A percentile compares a stretch with the other conserved stretches of the same genome.
phyloP scores from a whole-genome alignment of 37 sponge, comb jelly and placozoan species.

The Aplysina aerophoba region DNA sequence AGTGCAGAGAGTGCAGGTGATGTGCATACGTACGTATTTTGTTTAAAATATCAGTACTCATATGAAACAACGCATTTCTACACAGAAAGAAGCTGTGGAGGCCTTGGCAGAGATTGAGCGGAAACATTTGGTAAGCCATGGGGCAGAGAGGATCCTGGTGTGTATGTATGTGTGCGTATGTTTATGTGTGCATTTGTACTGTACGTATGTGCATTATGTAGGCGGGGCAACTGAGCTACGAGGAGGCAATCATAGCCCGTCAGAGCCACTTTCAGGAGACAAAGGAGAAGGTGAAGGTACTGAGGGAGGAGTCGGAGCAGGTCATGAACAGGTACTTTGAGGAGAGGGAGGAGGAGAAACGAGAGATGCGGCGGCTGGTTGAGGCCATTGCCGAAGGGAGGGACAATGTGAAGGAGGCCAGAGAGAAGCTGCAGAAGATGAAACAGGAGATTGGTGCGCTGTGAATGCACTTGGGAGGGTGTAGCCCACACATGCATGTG shows the following conservation, averaged over 20 bases:
- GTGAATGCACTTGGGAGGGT: not conserved
- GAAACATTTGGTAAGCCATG: slow-evolving; percentile 69
- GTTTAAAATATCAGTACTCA: too few relatives aligned
- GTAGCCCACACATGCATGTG: too few relatives aligned
- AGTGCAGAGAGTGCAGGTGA: too few relatives aligned
- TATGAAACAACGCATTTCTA: too few relatives aligned
- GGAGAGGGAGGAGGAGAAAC: slow-evolving; percentile 72
- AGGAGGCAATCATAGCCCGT: slow-evolving; percentile 95
- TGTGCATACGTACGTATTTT: too few relatives aligned
- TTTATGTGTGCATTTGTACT: not conserved
- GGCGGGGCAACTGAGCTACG: slow-evolving; percentile 90
- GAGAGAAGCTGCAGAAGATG: slow-evolving; percentile 76
- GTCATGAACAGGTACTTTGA: slow-evolving; percentile 81
- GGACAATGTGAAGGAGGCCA: slow-evolving; percentile 78
- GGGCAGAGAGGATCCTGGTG: too few relatives aligned
- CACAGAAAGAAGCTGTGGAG: slow-evolving; percentile 79
- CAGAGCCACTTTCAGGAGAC: slow-evolving; percentile 67
- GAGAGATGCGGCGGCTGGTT: slow-evolving; percentile 83
- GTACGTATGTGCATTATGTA: slow-evolving; percentile 16
- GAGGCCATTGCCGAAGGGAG: slow-evolving; percentile 78
- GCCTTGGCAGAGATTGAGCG: slow-evolving; percentile 81
- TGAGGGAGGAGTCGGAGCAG: slow-evolving; percentile 85
- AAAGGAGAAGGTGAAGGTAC: slow-evolving; percentile 53
- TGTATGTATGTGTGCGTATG: too few relatives aligned
- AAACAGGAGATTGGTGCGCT: slow-evolving; percentile 84